Percentiles rank a stretch among this genome's conserved stretches.
These are phyloP conservation scores for Mormoops blainvillei DNA, from an alignment of 2,113 vertebrate species.

Conservation along the genomic window DNA sequence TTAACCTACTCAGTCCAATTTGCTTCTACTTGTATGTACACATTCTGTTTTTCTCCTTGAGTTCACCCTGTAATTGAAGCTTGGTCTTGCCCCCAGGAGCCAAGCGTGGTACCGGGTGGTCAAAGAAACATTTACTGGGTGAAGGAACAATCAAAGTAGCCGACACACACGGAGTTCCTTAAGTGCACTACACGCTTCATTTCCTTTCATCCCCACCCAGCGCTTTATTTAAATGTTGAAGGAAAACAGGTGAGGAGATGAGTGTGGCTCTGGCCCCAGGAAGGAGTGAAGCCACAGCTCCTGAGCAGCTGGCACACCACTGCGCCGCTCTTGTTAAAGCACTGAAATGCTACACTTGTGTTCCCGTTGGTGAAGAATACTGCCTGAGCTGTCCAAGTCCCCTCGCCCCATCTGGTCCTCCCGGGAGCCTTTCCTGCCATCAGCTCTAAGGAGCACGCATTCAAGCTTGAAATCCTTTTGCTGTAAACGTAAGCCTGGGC, in stretches of 20 bases:
- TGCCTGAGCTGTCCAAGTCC: neutral
- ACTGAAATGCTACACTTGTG: neutral
- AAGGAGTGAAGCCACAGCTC: neutral
- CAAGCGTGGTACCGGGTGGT: neutral
- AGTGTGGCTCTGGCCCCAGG: neutral
- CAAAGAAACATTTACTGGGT: neutral
- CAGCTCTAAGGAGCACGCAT: neutral
- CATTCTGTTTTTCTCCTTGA: neutral
- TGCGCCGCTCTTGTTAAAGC: neutral
- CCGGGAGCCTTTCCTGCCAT: accelerated
- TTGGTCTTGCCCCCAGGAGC: neutral
- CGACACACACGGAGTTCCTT: neutral
- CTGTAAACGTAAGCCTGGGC: neutral
- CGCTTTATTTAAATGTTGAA: neutral
- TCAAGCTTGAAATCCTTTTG: neutral
- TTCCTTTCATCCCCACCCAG: neutral
- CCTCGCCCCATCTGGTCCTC: neutral
- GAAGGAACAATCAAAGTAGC: neutral
- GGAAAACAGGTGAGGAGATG: neutral
- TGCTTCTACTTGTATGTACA: neutral
- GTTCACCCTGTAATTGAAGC: neutral
- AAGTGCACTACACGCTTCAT: neutral
- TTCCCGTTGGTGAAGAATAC: neutral
- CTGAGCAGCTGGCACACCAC: neutral
- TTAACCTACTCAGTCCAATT: neutral